Evolutionary conservation across 2,888 invertebrate species (phyloP).

Genomic region (Gastrophysa polygoni): DNA sequence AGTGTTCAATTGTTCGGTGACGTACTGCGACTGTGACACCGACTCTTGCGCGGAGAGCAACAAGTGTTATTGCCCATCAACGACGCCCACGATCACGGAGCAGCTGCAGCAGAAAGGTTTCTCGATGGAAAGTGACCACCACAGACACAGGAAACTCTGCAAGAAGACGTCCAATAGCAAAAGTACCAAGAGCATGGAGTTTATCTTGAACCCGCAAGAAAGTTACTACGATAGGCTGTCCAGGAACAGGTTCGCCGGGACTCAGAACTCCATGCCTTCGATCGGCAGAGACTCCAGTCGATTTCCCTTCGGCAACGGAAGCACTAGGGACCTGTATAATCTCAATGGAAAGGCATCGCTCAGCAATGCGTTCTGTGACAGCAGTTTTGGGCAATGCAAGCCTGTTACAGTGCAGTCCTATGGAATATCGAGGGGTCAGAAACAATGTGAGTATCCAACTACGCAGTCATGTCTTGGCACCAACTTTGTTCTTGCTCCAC

Average conservation of each 20-base stretch:
- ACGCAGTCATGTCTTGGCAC: background rate
- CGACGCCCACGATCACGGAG: slow-evolving; percentile 56
- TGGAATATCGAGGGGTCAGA: slow-evolving; percentile 38
- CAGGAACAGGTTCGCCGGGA: slow-evolving; percentile 40
- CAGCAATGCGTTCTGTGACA: slow-evolving; percentile 50
- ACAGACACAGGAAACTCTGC: slow-evolving; percentile 51
- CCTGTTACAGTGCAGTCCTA: slow-evolving; percentile 33
- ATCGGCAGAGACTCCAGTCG: slow-evolving; percentile 69
- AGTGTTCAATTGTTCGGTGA: slow-evolving; percentile 61
- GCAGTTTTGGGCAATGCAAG: slow-evolving; percentile 32
- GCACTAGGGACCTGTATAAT: slow-evolving; percentile 53
- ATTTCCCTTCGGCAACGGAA: slow-evolving; percentile 61
- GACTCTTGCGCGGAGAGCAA: slow-evolving; percentile 87
- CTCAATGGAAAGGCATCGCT: slow-evolving; percentile 45
- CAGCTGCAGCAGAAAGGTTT: slow-evolving; percentile 62
- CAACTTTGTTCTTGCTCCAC: too few species aligned
- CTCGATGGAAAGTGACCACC: slow-evolving; percentile 41
- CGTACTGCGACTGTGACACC: slow-evolving; percentile 80
- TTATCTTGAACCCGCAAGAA: slow-evolving; percentile 61
- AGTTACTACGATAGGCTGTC: slow-evolving; percentile 60
- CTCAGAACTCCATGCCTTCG: slow-evolving; percentile 25
- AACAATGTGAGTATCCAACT: slow-evolving; percentile 25
- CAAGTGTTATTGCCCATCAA: slow-evolving; percentile 78
- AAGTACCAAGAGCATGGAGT: slow-evolving; percentile 61
- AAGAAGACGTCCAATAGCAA: slow-evolving; percentile 55